Base-by-base conservation (phyloP, 2,113 vertebrate genomes). In the Ciconia stormi region DNA sequence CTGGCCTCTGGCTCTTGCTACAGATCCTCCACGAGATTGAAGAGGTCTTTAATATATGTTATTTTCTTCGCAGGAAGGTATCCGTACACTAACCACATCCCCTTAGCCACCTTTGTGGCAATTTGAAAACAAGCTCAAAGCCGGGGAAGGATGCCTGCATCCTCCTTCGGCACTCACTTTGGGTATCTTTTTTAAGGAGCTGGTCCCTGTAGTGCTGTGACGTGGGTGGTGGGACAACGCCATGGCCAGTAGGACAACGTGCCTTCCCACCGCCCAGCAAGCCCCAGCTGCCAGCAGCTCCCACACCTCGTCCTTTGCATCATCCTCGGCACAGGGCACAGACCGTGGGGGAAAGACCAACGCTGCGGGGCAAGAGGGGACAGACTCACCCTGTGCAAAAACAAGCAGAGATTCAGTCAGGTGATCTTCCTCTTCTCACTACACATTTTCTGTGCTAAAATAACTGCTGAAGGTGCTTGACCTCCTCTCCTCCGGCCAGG, bases 281-380 rank as follows among this genome's bases (percentile, higher is more conserved):
- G 56, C 25, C 25, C 63, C 12, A 7, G 63, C 25, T 56, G 50
- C n/a, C 56, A 58, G 16, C 52, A 59, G 49, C 46, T 82, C 38
- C 49, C 70, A 46, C 4, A 2, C 1, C 29, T 50, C 2, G 0
- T 34, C 22, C 36, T 82, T 3, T 32, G 38, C 58, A 73, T 27
- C 36, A 7, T 36, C 53, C 58, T 55, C 0, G 0, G 46, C 61
- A 66, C 0, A 0, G 23, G 53, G 15, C 71, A 86, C 2, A 7
- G 62, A 46, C 32, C 1, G 1, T 1, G 25, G 63, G 55, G 22
- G 7, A 50, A 59, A 65, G 17, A 53, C 20, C 5, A 1, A 21
- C 2, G 3, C 63, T 81, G 27, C 3, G 4, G 18, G 16, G 4
- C 30, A 47, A 44, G 5, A 34, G 20, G 18, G 5, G 53, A 49